phyloP scores from a whole-genome alignment of 2,797 vertebrate genomes.

The Gobionotothen gibberifrons region DNA sequence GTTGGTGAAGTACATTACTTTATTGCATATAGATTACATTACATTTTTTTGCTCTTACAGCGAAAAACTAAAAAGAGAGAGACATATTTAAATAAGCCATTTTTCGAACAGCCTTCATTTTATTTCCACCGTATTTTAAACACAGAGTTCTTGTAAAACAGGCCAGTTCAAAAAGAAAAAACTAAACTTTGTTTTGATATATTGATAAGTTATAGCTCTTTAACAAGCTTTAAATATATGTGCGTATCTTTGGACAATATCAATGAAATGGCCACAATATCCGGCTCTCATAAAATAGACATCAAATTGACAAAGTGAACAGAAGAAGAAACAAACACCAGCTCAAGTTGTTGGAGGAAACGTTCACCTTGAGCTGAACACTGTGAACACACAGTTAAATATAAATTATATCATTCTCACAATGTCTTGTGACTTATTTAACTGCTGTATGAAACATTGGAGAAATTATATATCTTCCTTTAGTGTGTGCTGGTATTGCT shows the following conservation, averaged over 20 bases:
- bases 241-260: slow-evolving; percentile 32
- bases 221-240: slow-evolving; percentile 30
- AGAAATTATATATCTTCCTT: slow-evolving; percentile 1
- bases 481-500: background rate
- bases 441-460: background rate
- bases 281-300: slow-evolving; percentile 51
- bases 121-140: slow-evolving; percentile 24
- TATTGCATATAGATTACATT: background rate
- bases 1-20: background rate
- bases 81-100: slow-evolving; percentile 1
- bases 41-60: background rate
- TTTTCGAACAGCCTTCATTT: slow-evolving; percentile 28
- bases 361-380: slow-evolving; percentile 17
- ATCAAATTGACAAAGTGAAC: slow-evolving; percentile 17
- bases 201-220: slow-evolving; percentile 48
- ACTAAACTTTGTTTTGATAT: slow-evolving; percentile 11
- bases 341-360: slow-evolving; percentile 19
- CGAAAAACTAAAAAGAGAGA: slow-evolving; percentile 1
- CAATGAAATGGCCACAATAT: slow-evolving; percentile 51
- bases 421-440: slow-evolving; percentile 10
- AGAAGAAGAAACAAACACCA: slow-evolving; percentile 10
- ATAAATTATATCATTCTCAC: slow-evolving; percentile 18
- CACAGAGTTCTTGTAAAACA: slow-evolving; percentile 37
- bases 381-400: slow-evolving; percentile 29
- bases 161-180: slow-evolving; percentile 18